Percentiles rank a stretch among this genome's conserved stretches.
Evolutionary conservation across 2,113 vertebrate species (phyloP).

Genomic region (Microcebus ravelobensis): DNA sequence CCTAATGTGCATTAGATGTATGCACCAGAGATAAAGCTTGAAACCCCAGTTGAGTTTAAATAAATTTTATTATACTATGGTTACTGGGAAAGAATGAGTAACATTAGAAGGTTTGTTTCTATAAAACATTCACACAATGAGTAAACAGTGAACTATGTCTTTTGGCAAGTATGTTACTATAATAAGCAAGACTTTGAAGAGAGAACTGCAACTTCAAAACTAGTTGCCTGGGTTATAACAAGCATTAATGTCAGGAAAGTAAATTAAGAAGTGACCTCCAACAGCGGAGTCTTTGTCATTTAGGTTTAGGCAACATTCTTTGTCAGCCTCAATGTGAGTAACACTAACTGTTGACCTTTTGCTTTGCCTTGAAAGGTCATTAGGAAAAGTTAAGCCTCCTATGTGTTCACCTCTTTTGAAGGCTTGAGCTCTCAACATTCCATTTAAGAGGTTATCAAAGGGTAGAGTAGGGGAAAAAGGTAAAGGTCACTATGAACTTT

Average conservation of each 20-base stretch:
- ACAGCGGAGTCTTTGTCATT: constrained; percentile 18
- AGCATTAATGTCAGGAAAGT: constrained; percentile 47
- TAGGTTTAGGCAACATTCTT: neutral
- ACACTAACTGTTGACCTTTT: constrained; percentile 73
- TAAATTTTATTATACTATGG: neutral
- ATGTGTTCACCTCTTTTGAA: constrained; percentile 64
- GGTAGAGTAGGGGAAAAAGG: neutral
- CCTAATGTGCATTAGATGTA: neutral
- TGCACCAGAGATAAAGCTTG: neutral
- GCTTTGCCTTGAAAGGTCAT: constrained; percentile 58
- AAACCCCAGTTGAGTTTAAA: neutral
- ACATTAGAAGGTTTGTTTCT: neutral
- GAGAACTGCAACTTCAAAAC: constrained; percentile 17
- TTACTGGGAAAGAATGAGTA: neutral
- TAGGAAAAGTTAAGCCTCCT: constrained; percentile 59
- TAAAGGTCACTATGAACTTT: constrained; percentile 73
- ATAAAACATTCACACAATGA: neutral
- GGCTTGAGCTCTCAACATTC: constrained; percentile 35
- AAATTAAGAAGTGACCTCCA: constrained; percentile 19
- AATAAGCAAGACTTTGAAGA: constrained; percentile 7
- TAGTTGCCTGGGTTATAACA: constrained; percentile 51
- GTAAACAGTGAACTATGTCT: neutral
- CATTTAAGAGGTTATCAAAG: constrained; percentile 68
- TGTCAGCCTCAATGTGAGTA: constrained; percentile 42
- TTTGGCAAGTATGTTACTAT: constrained; percentile 21